phyloP scores from a whole-genome alignment of 2,113 vertebrate species.

The Ictalurus furcatus region DNA sequence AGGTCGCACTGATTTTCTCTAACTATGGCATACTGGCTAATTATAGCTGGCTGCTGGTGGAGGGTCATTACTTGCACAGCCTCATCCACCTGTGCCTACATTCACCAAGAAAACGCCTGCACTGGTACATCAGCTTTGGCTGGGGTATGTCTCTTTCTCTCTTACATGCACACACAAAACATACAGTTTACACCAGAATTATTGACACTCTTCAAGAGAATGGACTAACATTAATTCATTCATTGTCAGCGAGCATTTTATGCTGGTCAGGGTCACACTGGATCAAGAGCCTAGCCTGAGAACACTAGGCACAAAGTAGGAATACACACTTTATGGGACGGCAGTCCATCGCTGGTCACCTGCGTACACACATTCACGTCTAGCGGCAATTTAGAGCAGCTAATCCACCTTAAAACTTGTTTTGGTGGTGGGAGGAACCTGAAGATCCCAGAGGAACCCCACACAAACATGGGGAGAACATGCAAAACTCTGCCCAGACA shows the following conservation, averaged over 20 bases:
- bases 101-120: slow-evolving; percentile 83
- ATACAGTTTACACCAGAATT: not conserved
- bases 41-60: slow-evolving; percentile 92
- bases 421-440: not conserved
- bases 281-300: not conserved
- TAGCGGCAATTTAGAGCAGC: not conserved
- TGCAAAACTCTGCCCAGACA: not conserved
- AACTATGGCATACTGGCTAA: slow-evolving; percentile 95
- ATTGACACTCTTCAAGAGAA: not conserved
- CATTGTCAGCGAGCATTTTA: not conserved
- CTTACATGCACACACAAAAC: not conserved
- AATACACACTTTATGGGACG: not conserved
- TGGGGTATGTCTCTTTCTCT: slow-evolving; percentile 79
- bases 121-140: slow-evolving; percentile 83
- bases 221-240: not conserved
- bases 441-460: not conserved
- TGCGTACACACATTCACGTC: not conserved
- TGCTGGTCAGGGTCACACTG: not conserved
- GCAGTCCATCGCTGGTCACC: not conserved
- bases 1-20: slow-evolving; percentile 86
- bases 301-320: not conserved
- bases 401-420: not conserved
- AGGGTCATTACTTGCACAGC: slow-evolving; percentile 91
- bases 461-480: not conserved
- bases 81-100: slow-evolving; percentile 88